Conservation (phyloP, 2,113 vertebrate species). For the Sceloporus undulatus region DNA sequence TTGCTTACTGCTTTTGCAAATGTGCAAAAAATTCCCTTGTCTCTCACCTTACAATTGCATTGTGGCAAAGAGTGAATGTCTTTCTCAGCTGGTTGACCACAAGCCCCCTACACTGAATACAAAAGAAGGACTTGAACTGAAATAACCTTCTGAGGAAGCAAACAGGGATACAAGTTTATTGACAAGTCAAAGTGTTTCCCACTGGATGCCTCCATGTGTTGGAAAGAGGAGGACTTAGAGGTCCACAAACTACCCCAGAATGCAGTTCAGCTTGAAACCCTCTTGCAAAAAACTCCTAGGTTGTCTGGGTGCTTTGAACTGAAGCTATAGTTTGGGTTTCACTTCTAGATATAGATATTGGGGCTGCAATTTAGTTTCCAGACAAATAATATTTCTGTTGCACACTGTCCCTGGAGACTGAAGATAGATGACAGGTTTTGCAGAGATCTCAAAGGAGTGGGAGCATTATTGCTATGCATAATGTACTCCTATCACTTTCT, state of each 20-base stretch:
- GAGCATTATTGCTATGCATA: background rate
- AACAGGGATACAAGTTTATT: background rate
- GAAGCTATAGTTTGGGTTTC: background rate
- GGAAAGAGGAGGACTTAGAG: background rate
- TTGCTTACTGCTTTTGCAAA: background rate
- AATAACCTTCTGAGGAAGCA: background rate
- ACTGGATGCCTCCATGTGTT: background rate
- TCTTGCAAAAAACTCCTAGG: background rate
- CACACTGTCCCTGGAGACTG: background rate
- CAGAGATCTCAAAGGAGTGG: background rate
- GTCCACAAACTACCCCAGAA: background rate
- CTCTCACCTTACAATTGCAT: background rate
- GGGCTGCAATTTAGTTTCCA: background rate
- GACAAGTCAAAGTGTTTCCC: background rate
- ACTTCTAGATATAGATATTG: background rate
- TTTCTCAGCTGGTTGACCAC: background rate
- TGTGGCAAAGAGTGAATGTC: background rate
- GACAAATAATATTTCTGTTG: background rate
- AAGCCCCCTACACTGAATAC: background rate
- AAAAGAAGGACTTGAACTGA: background rate
- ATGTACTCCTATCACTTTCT: background rate
- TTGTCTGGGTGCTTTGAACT: background rate
- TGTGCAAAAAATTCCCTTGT: background rate
- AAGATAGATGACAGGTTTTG: background rate
- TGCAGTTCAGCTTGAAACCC: background rate